Evolutionary conservation across 2,113 vertebrate species (phyloP), one percentile per base, ranked within the genome.

Genomic region (Mus pahari): DNA sequence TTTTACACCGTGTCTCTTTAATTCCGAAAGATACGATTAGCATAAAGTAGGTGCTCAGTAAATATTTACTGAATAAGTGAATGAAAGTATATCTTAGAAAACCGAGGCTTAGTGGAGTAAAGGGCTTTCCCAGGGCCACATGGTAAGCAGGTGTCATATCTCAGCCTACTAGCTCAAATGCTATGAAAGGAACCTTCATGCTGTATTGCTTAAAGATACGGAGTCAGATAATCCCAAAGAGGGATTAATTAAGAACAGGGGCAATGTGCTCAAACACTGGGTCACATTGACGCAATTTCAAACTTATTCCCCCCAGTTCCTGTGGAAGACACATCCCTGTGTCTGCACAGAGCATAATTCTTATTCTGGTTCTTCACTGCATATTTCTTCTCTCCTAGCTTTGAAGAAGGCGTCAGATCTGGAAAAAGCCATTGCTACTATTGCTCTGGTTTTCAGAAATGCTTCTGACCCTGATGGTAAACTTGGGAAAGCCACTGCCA

Each of bases 351-450:
- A 64, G 55, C 24, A 19, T n/a, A 1, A 17, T 96, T 97, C 97
- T 68, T 90, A 88, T 96, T 92, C 20, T 31, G 75, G 58, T 53
- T 53, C 58, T 73, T 13, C 0, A 53, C 4, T 71, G 64, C 22
- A 28, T 1, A 1, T 90, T 66, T 91, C n/a, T 78, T 93, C 60
- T 48, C 33, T 33, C 62, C 9, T 24, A 99, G 99, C 97, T 97
- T 97, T 99, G 58, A 75, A 82, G 89, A 98, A 99, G 96, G 97
- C 97, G 90, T 98, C 98, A 55, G 98, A 99, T 53, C 98, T 99
- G 64, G 98, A 99, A 95, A 99, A 98, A 90, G 98, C 98, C 82
- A 97, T 99, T 60, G 98, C 98, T 33, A 98, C 98, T 0, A 16
- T 64, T 0, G 98, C 97, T 91, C 96, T 99, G 94, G 97, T 99